Conservation (phyloP, 2,888 invertebrate species). For the Volucella inflata region DNA sequence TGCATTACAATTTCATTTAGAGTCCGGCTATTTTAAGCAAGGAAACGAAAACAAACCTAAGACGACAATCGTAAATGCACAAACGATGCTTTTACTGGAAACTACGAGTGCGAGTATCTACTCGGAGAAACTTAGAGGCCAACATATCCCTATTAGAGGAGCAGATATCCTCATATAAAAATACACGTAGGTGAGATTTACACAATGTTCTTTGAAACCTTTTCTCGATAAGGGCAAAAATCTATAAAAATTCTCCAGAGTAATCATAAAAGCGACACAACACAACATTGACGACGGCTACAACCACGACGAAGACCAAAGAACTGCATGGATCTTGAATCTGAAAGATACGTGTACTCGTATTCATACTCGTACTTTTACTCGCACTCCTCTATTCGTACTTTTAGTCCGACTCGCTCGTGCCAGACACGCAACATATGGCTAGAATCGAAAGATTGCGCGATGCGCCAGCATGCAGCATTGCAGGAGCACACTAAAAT, state of each 20-base stretch:
- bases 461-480: constrained; percentile 26
- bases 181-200: constrained; percentile 75
- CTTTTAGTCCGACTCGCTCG: constrained; percentile 62
- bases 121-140: background rate
- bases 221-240: constrained; percentile 32
- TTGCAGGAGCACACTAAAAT: constrained; percentile 26
- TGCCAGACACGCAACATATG: constrained; percentile 71
- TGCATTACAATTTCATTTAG: constrained; percentile 75
- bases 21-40: constrained; percentile 70
- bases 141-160: constrained; percentile 66
- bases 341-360: background rate
- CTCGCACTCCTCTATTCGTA: no score
- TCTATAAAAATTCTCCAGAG: constrained; percentile 71
- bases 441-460: constrained; percentile 34
- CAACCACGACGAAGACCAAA: constrained; percentile 15
- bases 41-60: constrained; percentile 42
- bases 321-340: constrained; percentile 5
- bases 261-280: constrained; percentile 69
- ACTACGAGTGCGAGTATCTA: no score
- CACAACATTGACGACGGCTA: constrained; percentile 50
- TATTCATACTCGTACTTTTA: no score
- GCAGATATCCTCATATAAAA: constrained; percentile 62
- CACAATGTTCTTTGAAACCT: constrained; percentile 67
- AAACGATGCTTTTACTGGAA: background rate
- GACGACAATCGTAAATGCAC: constrained; percentile 6